Percentiles rank a stretch among this genome's conserved stretches.
phyloP scores from a whole-genome alignment of 2,113 vertebrate genomes.

The Chionodraco myersi region DNA sequence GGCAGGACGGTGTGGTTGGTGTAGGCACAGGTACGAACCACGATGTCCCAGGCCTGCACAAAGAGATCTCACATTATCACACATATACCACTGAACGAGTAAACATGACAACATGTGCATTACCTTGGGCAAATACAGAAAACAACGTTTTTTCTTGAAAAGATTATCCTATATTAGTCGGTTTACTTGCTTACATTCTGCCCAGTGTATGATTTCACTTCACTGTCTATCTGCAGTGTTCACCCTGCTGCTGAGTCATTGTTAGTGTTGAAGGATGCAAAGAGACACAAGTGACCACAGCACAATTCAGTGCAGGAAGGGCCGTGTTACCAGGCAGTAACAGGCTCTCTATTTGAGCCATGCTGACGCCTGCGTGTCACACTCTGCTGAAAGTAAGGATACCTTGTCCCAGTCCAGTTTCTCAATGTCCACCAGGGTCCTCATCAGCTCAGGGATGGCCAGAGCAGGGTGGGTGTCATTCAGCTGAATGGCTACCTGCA shows the following conservation, averaged over 20 bases:
- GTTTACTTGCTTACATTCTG: background rate
- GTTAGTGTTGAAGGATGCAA: background rate
- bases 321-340: no score
- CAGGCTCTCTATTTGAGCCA: background rate
- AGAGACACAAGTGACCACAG: slow-evolving; percentile 3
- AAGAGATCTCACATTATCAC: background rate
- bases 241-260: background rate
- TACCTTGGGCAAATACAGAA: background rate
- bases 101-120: background rate
- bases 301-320: background rate
- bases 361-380: background rate
- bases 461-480: slow-evolving; percentile 94
- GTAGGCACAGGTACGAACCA: slow-evolving; percentile 90
- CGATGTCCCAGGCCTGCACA: slow-evolving; percentile 90
- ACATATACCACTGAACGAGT: background rate
- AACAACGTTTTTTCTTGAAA: background rate
- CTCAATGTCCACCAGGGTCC: slow-evolving; percentile 89
- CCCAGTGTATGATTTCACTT: background rate
- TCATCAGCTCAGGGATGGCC: slow-evolving; percentile 93
- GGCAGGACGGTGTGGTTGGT: slow-evolving; percentile 95
- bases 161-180: background rate
- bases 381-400: background rate
- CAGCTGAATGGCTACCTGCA: slow-evolving; percentile 94
- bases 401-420: slow-evolving; percentile 89
- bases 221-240: background rate